Evolutionary conservation across 1,140 invertebrate species (phyloP).

Genomic region (Acromyrmex echinatior): DNA sequence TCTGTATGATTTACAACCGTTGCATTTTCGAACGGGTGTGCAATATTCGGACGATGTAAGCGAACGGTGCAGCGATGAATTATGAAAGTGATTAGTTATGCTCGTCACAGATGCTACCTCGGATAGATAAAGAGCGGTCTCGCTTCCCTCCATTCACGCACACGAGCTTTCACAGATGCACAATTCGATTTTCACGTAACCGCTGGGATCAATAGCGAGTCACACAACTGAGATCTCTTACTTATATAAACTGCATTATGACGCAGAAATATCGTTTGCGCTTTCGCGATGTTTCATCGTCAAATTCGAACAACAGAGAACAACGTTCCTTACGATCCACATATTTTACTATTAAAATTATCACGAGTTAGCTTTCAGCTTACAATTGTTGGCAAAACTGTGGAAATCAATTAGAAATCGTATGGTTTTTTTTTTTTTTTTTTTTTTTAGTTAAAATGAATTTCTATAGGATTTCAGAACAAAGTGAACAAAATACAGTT

Average conservation of each 20-base stretch:
- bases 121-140: conserved; percentile 40
- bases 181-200: conserved; percentile 19
- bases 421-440: too few relatives aligned
- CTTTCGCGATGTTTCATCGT: background rate
- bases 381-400: background rate
- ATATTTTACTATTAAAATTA: background rate
- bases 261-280: background rate
- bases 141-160: background rate
- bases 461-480: background rate
- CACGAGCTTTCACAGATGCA: background rate
- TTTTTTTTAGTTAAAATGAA: background rate
- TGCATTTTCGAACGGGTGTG: conserved; percentile 25
- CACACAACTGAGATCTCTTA: conserved; percentile 21
- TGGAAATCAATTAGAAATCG: background rate
- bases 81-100: conserved; percentile 61
- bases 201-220: conserved; percentile 19
- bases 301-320: background rate
- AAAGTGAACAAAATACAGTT: background rate
- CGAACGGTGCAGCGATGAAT: conserved; percentile 27
- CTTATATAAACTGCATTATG: conserved; percentile 6
- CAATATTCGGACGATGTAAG: conserved; percentile 40
- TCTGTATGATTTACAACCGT: conserved; percentile 13
- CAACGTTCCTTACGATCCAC: background rate
- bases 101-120: conserved; percentile 53
- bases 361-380: background rate